These are phyloP conservation scores for Caenorhabditis zanzibari DNA, from an alignment of 2,888 invertebrate species.

Conservation along the genomic window DNA sequence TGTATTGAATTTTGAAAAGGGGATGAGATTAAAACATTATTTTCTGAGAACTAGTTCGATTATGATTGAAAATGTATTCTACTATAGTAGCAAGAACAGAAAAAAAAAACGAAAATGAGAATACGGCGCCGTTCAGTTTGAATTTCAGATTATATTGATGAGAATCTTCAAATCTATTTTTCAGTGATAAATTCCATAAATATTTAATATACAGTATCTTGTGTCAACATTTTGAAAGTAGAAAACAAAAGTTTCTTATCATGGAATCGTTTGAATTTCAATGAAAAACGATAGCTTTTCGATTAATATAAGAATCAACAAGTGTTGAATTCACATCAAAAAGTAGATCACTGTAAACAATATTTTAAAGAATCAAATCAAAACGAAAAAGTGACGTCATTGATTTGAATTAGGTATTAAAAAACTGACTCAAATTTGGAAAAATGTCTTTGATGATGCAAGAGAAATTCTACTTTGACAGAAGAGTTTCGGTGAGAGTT, in stretches of 20 bases:
- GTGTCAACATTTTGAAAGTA: not conserved
- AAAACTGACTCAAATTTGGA: conserved; percentile 9
- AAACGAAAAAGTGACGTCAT: conserved; percentile 6
- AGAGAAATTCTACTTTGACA: not conserved
- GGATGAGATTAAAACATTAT: no score
- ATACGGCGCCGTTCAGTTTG: no score
- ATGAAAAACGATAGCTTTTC: not conserved
- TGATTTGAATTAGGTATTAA: conserved; percentile 1
- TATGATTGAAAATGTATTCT: no score
- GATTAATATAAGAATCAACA: conserved; percentile 2
- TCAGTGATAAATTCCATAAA: no score
- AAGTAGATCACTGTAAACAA: conserved; percentile 11
- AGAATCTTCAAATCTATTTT: no score
- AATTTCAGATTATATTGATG: no score
- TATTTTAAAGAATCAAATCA: not conserved
- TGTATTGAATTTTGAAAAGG: no score
- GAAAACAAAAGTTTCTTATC: conserved; percentile 14
- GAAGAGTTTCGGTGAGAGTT: no score
- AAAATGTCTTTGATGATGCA: not conserved
- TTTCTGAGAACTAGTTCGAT: no score
- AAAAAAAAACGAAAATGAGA: no score
- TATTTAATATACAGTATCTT: conserved; percentile 4
- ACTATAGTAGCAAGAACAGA: no score
- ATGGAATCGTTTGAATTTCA: not conserved
- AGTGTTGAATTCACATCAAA: not conserved